phyloP scores from a whole-genome alignment of 2,113 vertebrate genomes.

The Ptilorrhoa leucosticta region DNA sequence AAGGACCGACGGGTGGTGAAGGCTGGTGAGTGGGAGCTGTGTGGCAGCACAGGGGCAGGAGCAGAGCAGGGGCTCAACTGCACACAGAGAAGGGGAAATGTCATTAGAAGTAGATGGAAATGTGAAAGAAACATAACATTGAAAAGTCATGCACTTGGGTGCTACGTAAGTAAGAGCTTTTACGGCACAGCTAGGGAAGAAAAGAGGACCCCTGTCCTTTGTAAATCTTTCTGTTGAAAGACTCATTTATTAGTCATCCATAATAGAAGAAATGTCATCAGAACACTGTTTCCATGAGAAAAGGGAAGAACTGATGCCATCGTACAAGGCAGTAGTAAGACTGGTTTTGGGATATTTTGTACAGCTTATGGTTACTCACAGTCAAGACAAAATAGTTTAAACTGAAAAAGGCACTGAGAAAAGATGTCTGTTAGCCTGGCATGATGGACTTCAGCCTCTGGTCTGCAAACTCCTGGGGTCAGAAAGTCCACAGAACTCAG shows the following conservation, averaged over 20 bases:
- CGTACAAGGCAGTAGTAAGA: neutral
- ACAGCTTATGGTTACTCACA: neutral
- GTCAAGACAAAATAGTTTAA: neutral
- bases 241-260: neutral
- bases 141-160: neutral
- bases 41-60: neutral
- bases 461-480: neutral
- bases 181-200: neutral
- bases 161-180: neutral
- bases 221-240: neutral
- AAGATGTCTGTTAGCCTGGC: neutral
- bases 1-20: fast-evolving
- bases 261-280: neutral
- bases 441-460: neutral
- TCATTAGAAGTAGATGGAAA: neutral
- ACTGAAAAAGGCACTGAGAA: neutral
- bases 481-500: neutral
- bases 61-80: neutral
- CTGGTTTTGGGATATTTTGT: neutral
- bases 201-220: neutral
- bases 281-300: neutral
- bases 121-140: neutral
- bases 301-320: neutral
- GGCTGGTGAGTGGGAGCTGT: neutral
- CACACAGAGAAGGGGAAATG: neutral